Evolutionary conservation across 2,113 vertebrate species (phyloP).

Genomic region (Hippocampus guttulatus): DNA sequence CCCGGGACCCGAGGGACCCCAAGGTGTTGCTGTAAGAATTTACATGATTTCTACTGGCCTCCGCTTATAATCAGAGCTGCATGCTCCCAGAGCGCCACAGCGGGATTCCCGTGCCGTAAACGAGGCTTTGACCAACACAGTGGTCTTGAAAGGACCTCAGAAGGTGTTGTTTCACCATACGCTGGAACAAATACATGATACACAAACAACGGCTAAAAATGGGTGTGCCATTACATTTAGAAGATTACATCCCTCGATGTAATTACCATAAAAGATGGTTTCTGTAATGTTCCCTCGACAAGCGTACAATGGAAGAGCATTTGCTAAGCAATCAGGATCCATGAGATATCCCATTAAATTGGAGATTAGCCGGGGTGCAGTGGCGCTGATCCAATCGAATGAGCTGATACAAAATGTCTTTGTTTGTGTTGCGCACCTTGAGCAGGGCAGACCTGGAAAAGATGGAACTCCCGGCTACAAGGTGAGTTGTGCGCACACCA

Average conservation of each 20-base stretch:
- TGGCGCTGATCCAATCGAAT: slow-evolving; percentile 65
- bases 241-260: slow-evolving; percentile 56
- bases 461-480: slow-evolving; percentile 76
- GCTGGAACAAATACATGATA: slow-evolving; percentile 15
- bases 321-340: slow-evolving; percentile 61
- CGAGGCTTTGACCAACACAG: not conserved
- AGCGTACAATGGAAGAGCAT: slow-evolving; percentile 58
- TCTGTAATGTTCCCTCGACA: slow-evolving; percentile 60
- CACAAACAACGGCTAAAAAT: slow-evolving; percentile 44
- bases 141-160: not conserved
- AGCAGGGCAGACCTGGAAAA: slow-evolving; percentile 75
- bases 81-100: slow-evolving; percentile 15
- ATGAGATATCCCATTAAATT: slow-evolving; percentile 70
- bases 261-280: slow-evolving; percentile 65
- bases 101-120: slow-evolving; percentile 14
- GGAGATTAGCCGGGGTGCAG: slow-evolving; percentile 62
- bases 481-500: slow-evolving; percentile 57
- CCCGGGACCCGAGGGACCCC: slow-evolving; percentile 90
- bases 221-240: slow-evolving; percentile 29
- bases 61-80: slow-evolving; percentile 22
- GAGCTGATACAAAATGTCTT: slow-evolving; percentile 65
- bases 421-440: slow-evolving; percentile 60
- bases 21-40: slow-evolving; percentile 83
- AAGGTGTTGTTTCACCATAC: slow-evolving; percentile 11
- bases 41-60: slow-evolving; percentile 17